Conservation (phyloP, 2,113 vertebrate species). For the Embiotoca jacksoni region DNA sequence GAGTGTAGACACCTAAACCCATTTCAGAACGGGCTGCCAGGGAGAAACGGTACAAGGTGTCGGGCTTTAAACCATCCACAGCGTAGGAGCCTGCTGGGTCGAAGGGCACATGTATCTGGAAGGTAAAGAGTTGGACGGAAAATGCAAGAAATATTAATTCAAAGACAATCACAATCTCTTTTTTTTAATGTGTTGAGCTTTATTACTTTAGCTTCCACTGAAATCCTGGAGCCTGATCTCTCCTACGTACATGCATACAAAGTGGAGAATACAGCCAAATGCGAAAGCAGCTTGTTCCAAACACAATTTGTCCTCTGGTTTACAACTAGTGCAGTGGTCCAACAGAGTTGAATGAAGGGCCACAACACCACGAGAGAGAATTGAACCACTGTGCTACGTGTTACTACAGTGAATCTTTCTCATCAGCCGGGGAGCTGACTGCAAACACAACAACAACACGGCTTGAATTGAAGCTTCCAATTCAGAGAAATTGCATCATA, state of each 20-base stretch:
- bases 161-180: not conserved
- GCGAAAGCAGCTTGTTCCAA: slow-evolving; percentile 19
- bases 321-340: slow-evolving; percentile 43
- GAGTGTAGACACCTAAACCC: slow-evolving; percentile 93
- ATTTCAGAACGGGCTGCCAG: slow-evolving; percentile 92
- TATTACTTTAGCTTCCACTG: not conserved
- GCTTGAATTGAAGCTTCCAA: slow-evolving; percentile 1
- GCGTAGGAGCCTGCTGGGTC: slow-evolving; percentile 89
- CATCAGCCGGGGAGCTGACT: slow-evolving; percentile 46
- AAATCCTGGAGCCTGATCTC: slow-evolving; percentile 10
- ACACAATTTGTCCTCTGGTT: slow-evolving; percentile 38
- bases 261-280: not conserved
- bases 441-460: slow-evolving; percentile 43
- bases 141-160: not conserved
- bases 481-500: slow-evolving; percentile 60
- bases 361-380: slow-evolving; percentile 13
- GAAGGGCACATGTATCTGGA: slow-evolving; percentile 90
- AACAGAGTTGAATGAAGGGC: slow-evolving; percentile 35
- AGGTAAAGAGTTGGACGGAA: slow-evolving; percentile 5
- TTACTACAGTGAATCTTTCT: slow-evolving; percentile 39
- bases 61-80: slow-evolving; percentile 90
- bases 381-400: slow-evolving; percentile 32
- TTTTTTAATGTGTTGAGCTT: not conserved
- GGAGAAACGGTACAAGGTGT: slow-evolving; percentile 91
- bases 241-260: not conserved